Percentiles rank a stretch among this genome's conserved stretches.
Conservation (phyloP, 2,113 vertebrate species). For the human (Homo sapiens) region GRCh38 chr4:65429001-65429500, state of each 20-base stretch:
- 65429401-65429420: background rate
- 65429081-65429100: background rate
- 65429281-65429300: background rate
- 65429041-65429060: background rate
- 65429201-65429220: background rate
- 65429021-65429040: conserved; percentile 38
- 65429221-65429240: conserved; percentile 2
- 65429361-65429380: background rate
- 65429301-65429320: background rate
- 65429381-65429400: background rate
- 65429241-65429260: background rate
- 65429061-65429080: conserved; percentile 12
- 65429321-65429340: background rate
- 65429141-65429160: conserved; percentile 56
- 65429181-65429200: background rate
- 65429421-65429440: background rate
- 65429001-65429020: conserved; percentile 62
- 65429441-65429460: background rate
- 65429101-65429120: conserved; percentile 59
- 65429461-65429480: background rate
- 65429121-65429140: conserved; percentile 40
- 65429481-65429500: background rate
- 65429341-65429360: background rate
- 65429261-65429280: background rate
- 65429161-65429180: conserved; percentile 69